Evolutionary conservation across 2,113 vertebrate species (phyloP), one percentile per base, ranked within the genome.

Genomic region (Urocynchramus pylzowi): DNA sequence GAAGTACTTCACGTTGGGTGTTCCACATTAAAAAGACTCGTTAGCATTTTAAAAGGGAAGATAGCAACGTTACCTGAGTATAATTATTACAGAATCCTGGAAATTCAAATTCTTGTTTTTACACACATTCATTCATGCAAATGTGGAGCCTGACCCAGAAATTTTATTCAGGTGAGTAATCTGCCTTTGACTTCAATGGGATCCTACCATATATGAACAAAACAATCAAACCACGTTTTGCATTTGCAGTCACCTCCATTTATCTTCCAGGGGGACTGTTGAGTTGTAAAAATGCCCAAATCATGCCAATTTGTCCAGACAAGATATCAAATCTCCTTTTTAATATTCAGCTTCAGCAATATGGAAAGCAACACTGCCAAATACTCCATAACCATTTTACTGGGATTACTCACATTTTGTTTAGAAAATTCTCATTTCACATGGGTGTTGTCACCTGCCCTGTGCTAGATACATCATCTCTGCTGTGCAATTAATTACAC

Each of bases 351-450:
- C 27, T 81, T 84, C 71, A 80, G 54, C 44, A 84, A 84, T 33
- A 84, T 2, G 7, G 49, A 94, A 89, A 68, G 44, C 39, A 86
- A 27, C 28, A 41, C 52, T 89, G 80, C 68, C 76, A 90, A 95
- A 85, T 56, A 57, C 24, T 90, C 35, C 52, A 56, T 41, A 87
- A 74, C 30, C 10, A 69, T 69, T 90, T 63, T 47, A 60, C 26
- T 49, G 28, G 1, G 1, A 78, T 71, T 91, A 63, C 49, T 81
- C 76, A 86, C 13, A 44, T 70, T 87, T 81, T 87, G 39, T 52
- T 84, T 71, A 81, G 71, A 93, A 95, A 93, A 84, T 33, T 81
- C 52, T 89, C 86, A 56, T 90, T 95, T 95, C 89, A 86, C 35
- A 31, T 33, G 50, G 76, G 49, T 90, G 63, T 54, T 90, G 74